Evolutionary conservation across 2,888 invertebrate species (phyloP).

Genomic region (Onthophagus sagittarius): DNA sequence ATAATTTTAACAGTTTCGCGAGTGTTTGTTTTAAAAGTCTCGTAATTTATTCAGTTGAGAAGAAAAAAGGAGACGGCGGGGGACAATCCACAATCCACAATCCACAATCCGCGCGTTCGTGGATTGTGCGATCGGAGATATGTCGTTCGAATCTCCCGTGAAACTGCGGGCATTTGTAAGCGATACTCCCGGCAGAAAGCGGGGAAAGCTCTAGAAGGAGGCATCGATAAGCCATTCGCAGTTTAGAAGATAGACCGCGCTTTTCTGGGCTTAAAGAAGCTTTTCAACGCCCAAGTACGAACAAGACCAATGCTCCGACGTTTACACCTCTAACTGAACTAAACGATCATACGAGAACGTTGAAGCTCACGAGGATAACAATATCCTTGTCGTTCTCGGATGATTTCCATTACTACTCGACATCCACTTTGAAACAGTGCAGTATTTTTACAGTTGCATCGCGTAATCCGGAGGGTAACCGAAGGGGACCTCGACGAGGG

Average conservation of each 20-base stretch:
- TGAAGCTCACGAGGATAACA: constrained; percentile 22
- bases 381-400: neutral
- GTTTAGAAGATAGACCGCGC: constrained; percentile 32
- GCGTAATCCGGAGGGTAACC: constrained; percentile 34
- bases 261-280: constrained; percentile 31
- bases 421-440: constrained; percentile 23
- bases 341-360: constrained; percentile 33
- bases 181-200: neutral
- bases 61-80: neutral
- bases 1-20: neutral
- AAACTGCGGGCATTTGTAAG: constrained; percentile 11
- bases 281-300: constrained; percentile 31
- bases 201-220: constrained; percentile 24
- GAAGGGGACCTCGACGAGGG: constrained; percentile 31
- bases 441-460: constrained; percentile 37
- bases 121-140: neutral
- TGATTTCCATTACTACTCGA: neutral
- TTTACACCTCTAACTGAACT: constrained; percentile 31
- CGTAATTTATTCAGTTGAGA: neutral
- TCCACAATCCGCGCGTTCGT: no score
- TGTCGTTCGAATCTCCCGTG: constrained; percentile 10
- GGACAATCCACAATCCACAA: no score
- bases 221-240: constrained; percentile 29
- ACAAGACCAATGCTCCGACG: constrained; percentile 26
- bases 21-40: neutral